Base-by-base conservation (phyloP, 37 sponge, comb jelly and placozoan genomes). In the Halisarca cf. caerulea region DNA sequence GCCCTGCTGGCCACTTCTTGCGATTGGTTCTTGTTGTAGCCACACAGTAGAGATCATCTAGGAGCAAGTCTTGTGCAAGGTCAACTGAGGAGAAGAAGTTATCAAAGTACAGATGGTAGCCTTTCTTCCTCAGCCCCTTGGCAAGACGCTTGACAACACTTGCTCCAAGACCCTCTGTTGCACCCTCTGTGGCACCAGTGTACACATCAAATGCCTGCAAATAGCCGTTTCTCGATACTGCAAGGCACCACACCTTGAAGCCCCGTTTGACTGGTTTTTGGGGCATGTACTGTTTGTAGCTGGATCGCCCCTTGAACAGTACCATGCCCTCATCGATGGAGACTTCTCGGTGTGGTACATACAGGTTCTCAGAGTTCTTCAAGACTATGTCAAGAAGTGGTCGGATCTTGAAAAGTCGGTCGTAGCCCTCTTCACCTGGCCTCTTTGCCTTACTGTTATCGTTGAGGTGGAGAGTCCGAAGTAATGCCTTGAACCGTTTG, bases 281-380 rank as follows among this genome's bases (percentile, higher is more conserved):
- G 0, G 78, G 82, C 77, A 87, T 82, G 64, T 87, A 87, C 34
- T 87, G 88, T n/a, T 77, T 79, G 38, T 72, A 89, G 9, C 68
- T 59, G 30, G 80, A 30, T 3, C 85, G 37, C 20, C 85, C 74
- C 58, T 84, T 84, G 0, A 79, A 59, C 3, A 66, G 36, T 9
- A 89, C 83, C 89, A 89, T 89, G 34, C 85, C 55, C 59, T 87
- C 84, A 87, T 87, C 88, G 0, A 81, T 58, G 3, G 83, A 87
- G 2, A 87, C 2, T 34, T 89, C 66, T 28, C 20, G 80, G 18
- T 66, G 73, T 8, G 59, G 84, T 37, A 23, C 37, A 34, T 88
- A 88, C 14, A 83, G n/a, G 14, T 79, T 27, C 15, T 28, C 23
- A 42, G 28, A 66, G 2, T 53, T 51, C 59, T 88, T 25, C 20